Conservation (phyloP, 92 coral and sea anemone species). For the Phymanthus crucifer region DNA sequence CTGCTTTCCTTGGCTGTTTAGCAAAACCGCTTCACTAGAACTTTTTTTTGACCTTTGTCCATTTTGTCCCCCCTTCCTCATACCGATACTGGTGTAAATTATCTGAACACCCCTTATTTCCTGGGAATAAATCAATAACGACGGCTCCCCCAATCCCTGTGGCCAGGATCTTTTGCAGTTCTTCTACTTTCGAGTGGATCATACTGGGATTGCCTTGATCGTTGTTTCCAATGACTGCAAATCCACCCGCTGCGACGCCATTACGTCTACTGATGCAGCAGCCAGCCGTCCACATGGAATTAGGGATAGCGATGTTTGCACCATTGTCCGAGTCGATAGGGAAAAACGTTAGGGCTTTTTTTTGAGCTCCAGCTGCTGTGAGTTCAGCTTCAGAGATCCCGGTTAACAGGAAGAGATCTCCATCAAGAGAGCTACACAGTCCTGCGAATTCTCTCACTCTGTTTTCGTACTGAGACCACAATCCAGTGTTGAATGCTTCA, state of each 20-base stretch:
- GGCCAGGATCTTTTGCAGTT: not conserved
- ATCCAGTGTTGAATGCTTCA: constrained; percentile 24
- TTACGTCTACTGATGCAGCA: not conserved
- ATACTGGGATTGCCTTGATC: not conserved
- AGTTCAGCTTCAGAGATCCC: constrained; percentile 23
- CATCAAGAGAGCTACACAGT: not conserved
- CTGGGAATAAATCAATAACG: not conserved
- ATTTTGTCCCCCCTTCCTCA: too few species aligned
- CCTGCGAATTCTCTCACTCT: constrained; percentile 11
- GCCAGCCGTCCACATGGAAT: constrained; percentile 46
- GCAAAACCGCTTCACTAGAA: too few species aligned
- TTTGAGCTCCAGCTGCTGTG: not conserved
- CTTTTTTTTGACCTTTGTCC: too few species aligned
- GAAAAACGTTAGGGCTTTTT: not conserved
- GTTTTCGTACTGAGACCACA: constrained; percentile 17
- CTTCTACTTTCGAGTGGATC: not conserved
- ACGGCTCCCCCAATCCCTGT: not conserved
- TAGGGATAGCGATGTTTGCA: constrained; percentile 9
- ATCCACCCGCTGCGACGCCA: not conserved
- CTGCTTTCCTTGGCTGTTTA: too few species aligned
- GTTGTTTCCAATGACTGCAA: constrained; percentile 31
- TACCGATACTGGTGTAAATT: not conserved
- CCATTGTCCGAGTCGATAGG: not conserved
- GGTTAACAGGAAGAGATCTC: constrained; percentile 28
- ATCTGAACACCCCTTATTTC: not conserved